Evolutionary conservation across 1,140 invertebrate species (phyloP).

Genomic region (Cydia strobilella): DNA sequence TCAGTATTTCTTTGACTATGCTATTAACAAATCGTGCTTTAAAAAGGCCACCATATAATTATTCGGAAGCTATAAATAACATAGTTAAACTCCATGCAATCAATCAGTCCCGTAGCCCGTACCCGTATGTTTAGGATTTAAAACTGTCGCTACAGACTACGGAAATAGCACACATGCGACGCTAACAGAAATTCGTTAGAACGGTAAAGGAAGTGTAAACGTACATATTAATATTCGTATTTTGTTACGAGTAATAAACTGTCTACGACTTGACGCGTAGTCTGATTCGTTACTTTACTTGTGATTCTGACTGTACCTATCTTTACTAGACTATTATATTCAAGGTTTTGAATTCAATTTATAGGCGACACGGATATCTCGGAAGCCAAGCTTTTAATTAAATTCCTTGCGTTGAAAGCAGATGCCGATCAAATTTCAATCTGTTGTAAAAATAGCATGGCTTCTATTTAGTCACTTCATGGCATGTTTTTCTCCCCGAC

Average conservation of each 20-base stretch:
- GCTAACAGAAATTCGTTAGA: background rate
- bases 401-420: conserved; percentile 8
- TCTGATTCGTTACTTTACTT: too few species aligned
- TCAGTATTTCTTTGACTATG: too few species aligned
- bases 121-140: background rate
- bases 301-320: too few species aligned
- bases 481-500: background rate
- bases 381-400: conserved; percentile 4
- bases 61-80: background rate
- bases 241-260: background rate
- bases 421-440: conserved; percentile 3
- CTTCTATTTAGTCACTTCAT: background rate
- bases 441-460: background rate
- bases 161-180: conserved; percentile 12
- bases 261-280: too few species aligned
- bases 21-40: too few species aligned
- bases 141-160: conserved; percentile 20
- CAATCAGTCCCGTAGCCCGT: background rate
- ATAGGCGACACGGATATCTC: background rate
- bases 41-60: too few species aligned
- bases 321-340: background rate
- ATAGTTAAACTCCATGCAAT: background rate
- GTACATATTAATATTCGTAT: background rate
- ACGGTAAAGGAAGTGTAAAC: background rate
- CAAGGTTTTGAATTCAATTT: background rate